These are phyloP conservation scores for Peromyscus nudipes DNA, from an alignment of 2,797 vertebrate species.

Conservation along the genomic window DNA sequence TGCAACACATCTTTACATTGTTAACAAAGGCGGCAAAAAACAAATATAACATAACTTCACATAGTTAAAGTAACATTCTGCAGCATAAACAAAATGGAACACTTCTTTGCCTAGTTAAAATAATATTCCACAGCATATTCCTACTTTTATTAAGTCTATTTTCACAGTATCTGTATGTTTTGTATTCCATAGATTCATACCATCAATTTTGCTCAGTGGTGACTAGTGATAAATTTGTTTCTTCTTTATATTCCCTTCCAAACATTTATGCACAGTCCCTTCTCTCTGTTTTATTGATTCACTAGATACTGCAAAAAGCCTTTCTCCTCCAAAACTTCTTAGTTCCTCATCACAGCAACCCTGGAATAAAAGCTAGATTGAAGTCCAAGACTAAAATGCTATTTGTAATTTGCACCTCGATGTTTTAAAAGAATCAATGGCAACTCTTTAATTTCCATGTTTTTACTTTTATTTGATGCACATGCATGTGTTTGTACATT, in stretches of 20 bases:
- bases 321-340: neutral
- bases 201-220: neutral
- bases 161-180: neutral
- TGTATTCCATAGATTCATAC: neutral
- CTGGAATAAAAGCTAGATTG: neutral
- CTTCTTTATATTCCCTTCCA: neutral
- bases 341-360: neutral
- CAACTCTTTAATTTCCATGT: neutral
- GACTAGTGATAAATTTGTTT: neutral
- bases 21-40: no score
- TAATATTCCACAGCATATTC: no score
- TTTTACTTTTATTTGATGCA: neutral
- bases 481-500: neutral
- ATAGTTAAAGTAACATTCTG: no score
- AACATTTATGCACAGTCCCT: neutral
- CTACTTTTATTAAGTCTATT: neutral
- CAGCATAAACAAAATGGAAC: no score
- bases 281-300: neutral
- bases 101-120: no score
- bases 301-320: neutral
- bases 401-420: neutral
- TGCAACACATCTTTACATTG: no score
- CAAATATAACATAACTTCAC: no score
- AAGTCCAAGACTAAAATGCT: neutral
- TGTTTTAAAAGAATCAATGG: neutral